Evolutionary conservation across 2,113 vertebrate genomes (phyloP).

Genomic region (Hyaena hyaena): DNA sequence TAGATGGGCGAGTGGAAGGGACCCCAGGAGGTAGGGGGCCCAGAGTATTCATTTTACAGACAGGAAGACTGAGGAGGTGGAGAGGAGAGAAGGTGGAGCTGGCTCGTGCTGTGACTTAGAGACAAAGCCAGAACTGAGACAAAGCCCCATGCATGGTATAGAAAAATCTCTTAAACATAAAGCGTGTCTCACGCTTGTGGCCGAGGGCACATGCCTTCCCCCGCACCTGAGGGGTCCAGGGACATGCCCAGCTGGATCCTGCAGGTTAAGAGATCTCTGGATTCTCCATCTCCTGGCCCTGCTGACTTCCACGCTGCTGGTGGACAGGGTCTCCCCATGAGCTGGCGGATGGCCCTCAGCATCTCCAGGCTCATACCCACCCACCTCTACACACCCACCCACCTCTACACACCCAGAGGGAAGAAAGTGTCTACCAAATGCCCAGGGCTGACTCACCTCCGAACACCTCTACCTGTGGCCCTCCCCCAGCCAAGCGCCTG

Average conservation of each 20-base stretch:
- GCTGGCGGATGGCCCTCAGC: neutral
- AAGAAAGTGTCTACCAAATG: neutral
- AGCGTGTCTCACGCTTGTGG: fast-evolving
- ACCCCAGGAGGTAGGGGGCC: neutral
- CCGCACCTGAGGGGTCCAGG: neutral
- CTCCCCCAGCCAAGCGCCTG: fast-evolving
- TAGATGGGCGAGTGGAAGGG: too few relatives aligned
- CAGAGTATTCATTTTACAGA: neutral
- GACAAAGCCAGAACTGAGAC: neutral
- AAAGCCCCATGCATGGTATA: fast-evolving
- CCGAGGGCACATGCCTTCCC: neutral
- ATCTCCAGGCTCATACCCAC: neutral
- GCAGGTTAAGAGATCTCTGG: neutral
- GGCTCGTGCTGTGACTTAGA: neutral
- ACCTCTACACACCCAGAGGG: neutral
- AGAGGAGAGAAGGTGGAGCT: neutral
- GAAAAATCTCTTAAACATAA: neutral
- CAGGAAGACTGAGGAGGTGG: neutral
- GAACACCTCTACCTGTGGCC: neutral
- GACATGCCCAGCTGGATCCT: neutral
- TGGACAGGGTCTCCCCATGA: neutral
- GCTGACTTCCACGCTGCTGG: fast-evolving
- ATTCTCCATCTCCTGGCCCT: neutral
- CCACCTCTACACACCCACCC: neutral
- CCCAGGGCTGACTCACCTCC: neutral